phyloP scores from a whole-genome alignment of 2,888 invertebrate genomes.

The Lycophotia porphyrea region DNA sequence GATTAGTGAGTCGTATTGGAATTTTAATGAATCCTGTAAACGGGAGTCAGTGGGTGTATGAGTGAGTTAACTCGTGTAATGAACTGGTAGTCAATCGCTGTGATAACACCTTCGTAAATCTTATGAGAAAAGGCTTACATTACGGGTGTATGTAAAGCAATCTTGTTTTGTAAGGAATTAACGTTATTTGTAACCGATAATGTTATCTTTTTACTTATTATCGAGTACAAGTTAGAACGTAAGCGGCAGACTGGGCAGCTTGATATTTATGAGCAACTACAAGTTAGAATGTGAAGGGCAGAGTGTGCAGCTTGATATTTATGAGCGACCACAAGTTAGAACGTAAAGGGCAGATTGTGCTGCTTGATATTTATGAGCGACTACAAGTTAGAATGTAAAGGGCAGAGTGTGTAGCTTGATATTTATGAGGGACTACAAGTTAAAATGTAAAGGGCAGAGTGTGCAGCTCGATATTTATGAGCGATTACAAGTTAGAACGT shows the following conservation, averaged over 20 bases:
- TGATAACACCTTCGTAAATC: constrained; percentile 49
- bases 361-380: background rate
- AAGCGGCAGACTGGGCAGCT: too few relatives aligned
- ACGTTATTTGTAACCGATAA: constrained; percentile 12
- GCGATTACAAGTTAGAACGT: background rate
- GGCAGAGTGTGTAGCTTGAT: too few relatives aligned
- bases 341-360: background rate
- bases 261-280: too few relatives aligned
- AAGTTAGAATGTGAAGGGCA: background rate
- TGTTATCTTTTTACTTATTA: constrained; percentile 8
- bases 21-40: constrained; percentile 52
- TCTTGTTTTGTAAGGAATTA: constrained; percentile 29
- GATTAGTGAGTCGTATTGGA: constrained; percentile 47
- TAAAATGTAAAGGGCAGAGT: background rate
- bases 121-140: constrained; percentile 29
- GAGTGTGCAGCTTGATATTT: background rate
- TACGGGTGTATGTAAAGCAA: constrained; percentile 24
- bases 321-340: background rate
- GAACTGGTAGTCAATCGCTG: constrained; percentile 42
- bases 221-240: background rate
- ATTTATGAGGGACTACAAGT: background rate
- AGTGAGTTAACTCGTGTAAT: constrained; percentile 31
- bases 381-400: background rate
- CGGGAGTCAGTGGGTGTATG: constrained; percentile 26
- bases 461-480: background rate